Evolutionary conservation across 2,797 vertebrate species (phyloP).

Genomic region (Lerista edwardsae): DNA sequence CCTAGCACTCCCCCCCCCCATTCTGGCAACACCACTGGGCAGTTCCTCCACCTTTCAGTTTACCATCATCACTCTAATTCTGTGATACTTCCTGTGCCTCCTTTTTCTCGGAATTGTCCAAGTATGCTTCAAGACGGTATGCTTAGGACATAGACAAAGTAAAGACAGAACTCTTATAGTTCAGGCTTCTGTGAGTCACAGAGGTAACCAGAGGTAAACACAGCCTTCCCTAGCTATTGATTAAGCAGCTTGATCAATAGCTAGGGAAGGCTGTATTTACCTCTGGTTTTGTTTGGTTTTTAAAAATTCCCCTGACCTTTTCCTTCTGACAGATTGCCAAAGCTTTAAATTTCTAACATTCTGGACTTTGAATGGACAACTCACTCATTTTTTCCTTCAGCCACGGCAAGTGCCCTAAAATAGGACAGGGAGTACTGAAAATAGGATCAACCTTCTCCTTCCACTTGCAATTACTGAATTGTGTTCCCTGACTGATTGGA

Average conservation of each 20-base stretch:
- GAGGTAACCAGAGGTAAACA: no score
- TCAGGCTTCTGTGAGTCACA: not conserved
- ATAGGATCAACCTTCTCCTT: not conserved
- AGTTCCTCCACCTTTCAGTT: not conserved
- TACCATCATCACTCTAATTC: not conserved
- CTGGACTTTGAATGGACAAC: not conserved
- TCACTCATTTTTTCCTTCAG: not conserved
- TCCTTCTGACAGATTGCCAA: not conserved
- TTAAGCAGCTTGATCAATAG: not conserved
- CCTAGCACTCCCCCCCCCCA: no score
- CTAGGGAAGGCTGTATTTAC: not conserved
- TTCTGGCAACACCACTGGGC: no score
- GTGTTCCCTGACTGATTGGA: not conserved
- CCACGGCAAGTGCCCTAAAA: not conserved
- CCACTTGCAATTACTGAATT: not conserved
- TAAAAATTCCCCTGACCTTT: not conserved
- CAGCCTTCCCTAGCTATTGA: no score
- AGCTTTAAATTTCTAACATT: not conserved
- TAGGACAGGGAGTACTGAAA: not conserved
- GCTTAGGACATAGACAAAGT: not conserved
- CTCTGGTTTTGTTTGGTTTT: not conserved
- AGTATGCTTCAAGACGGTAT: not conserved
- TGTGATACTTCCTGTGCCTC: not conserved
- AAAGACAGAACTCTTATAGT: not conserved
- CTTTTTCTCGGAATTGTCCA: not conserved